A percentile compares a stretch with the other conserved stretches of the same genome.
Conservation (phyloP, 92 coral and sea anemone species). For the Epizoanthus stellaris region DNA sequence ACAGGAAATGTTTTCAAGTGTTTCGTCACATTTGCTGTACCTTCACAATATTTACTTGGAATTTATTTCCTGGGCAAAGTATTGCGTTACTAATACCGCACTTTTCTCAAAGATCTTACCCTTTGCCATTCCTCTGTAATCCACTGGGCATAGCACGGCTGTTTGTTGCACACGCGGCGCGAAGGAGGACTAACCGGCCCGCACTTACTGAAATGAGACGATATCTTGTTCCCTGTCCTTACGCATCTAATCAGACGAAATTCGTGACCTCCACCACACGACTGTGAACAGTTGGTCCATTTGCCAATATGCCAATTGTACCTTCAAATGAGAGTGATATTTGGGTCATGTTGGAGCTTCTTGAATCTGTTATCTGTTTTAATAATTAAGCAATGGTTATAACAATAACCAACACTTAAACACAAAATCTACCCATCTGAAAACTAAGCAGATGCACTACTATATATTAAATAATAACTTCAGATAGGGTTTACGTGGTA, state of each 20-base stretch:
- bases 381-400: too few relatives aligned
- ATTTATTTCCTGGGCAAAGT: background rate
- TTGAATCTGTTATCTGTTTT: too few relatives aligned
- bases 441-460: too few relatives aligned
- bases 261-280: background rate
- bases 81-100: background rate
- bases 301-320: background rate
- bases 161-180: conserved; percentile 11
- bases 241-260: background rate
- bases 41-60: too few relatives aligned
- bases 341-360: background rate
- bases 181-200: background rate
- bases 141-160: background rate
- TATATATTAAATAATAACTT: too few relatives aligned
- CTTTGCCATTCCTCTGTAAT: background rate
- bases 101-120: background rate
- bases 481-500: too few relatives aligned
- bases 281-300: background rate
- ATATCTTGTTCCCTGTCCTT: too few relatives aligned
- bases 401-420: too few relatives aligned
- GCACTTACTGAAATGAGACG: too few relatives aligned
- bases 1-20: too few relatives aligned
- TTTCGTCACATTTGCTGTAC: too few relatives aligned
- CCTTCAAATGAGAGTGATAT: background rate
- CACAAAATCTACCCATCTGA: background rate